Evolutionary conservation across 2,113 vertebrate species (phyloP), one percentile per base, ranked within the genome.

Genomic region (Lagopus muta): DNA sequence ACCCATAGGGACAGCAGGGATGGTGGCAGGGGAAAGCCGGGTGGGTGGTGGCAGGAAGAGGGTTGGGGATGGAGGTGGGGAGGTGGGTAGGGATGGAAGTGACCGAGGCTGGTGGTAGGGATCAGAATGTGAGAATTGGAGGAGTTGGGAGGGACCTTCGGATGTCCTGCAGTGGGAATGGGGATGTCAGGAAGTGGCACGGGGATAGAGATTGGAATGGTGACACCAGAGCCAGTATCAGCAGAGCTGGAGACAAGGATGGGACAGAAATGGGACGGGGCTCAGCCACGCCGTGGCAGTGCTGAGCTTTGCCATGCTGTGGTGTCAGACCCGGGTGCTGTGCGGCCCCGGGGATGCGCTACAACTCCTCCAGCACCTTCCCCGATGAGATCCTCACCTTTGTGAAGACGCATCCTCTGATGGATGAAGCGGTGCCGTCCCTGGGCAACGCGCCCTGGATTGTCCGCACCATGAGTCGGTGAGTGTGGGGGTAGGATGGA

Each of bases 301-400:
- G 1, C 86, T 69, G 74, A 55, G 25, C 36, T 16, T 81, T 58
- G 89, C 40, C 0, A 2, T 21, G 86, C 36, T 1, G 2, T 4
- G 34, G 36, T 47, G 5, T 13, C 97, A 99, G 99, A 97, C 99
- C 99, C 0, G 99, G 99, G 6, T 98, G 98, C 93, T 99, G 99
- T 8, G 98, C 99, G 0, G 92, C 98, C 32, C 98, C 98, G 4
- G 99, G 98, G 70, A 98, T 98, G 90, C 98, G 96, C 92, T 99
- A 99, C 95, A 99, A 99, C 55, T 98, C 99, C 32, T 99, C 99
- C 67, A 99, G 98, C 91, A 96, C 97, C 32, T 98, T 99, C 86
- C 99, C 99, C 0, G 99, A 99, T 17, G 99, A 99, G 96, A 99
- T 99, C 98, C 98, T 99, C 78, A 99, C 97, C 95, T 99, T 99